Base-by-base conservation (phyloP, 2,113 vertebrate species). In the Leucosticte australis region DNA sequence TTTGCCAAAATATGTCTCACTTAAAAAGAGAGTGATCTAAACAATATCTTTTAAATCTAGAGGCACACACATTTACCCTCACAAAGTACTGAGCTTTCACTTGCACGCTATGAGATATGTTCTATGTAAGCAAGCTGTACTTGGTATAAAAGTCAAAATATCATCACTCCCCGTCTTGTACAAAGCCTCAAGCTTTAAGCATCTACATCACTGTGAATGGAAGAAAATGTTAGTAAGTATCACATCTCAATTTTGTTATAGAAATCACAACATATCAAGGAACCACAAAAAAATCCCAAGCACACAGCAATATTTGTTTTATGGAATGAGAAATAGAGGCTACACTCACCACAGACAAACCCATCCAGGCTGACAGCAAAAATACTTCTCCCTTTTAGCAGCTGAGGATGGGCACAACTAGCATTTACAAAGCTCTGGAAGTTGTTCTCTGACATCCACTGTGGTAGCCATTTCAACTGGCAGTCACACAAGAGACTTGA, bases 401-500 rank as follows among this genome's bases (percentile, higher is more conserved):
- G 96, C 96, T 98, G 99, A 75, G 99, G 99, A 97, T 99, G 99
- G 96, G 99, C 99, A 92, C 99, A 99, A 98, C 98, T 99, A 97
- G 99, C 99, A 37, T 99, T 99, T 64, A 99, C 97, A 95, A 98
- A 98, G 91, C 96, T 97, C 96, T 99, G 97, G 92, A 99, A 99
- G 95, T 98, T 98, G 94, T 99, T 99, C 62, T 99, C 99, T 18
- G 97, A 97, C 98, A 99, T 98, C 99, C 99, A 99, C 93, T 98
- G 97, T 9, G 99, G 99, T 71, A 99, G 98, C 99, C 99, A 99
- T 97, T 99, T 99, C 83, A 99, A 97, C 84, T 99, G 99, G 97
- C 99, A 99, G 98, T 99, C 99, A 35, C 99, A 99, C 94, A 99
- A 97, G 88, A 99, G 98, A 94, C 99, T 99, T 12, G 99, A 99